Percentiles rank a stretch among this genome's conserved stretches.
Conservation (phyloP, 2,113 vertebrate species). For the Elephas maximus region DNA sequence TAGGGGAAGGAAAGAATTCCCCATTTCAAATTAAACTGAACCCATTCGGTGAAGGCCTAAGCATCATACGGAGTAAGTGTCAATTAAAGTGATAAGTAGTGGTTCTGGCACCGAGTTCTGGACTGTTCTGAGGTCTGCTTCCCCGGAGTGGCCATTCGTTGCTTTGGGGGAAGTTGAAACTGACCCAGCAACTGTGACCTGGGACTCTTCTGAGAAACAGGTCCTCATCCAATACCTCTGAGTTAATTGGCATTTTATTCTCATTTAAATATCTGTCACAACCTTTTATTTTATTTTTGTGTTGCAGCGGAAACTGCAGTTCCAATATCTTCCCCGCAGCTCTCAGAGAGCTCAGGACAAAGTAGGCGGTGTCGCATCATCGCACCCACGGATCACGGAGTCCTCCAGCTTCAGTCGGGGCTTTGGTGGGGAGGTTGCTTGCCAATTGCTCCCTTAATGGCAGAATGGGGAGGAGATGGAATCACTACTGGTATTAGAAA, state of each 20-base stretch:
- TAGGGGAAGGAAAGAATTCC: slow-evolving; percentile 54
- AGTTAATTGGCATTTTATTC: slow-evolving; percentile 78
- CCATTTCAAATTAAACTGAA: slow-evolving; percentile 78
- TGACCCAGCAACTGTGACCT: not conserved
- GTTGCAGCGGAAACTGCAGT: slow-evolving; percentile 52
- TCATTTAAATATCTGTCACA: slow-evolving; percentile 75
- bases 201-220: slow-evolving; percentile 49
- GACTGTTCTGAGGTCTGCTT: slow-evolving; percentile 39
- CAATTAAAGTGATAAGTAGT: slow-evolving; percentile 73
- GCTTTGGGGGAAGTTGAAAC: slow-evolving; percentile 75
- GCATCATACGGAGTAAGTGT: slow-evolving; percentile 69
- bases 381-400: not conserved
- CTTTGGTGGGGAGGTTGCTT: not conserved
- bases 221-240: slow-evolving; percentile 63
- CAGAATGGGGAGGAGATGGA: slow-evolving; percentile 1
- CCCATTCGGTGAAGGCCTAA: slow-evolving; percentile 76
- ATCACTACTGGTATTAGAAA: not conserved
- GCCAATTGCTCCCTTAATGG: not conserved
- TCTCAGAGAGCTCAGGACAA: slow-evolving; percentile 63
- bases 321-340: slow-evolving; percentile 34
- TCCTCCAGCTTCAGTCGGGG: slow-evolving; percentile 37
- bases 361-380: slow-evolving; percentile 18
- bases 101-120: slow-evolving; percentile 46
- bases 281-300: slow-evolving; percentile 70
- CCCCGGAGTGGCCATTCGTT: slow-evolving; percentile 12